Evolutionary conservation across 2,113 vertebrate species (phyloP).

Genomic region (Neodon shergylaensis): DNA sequence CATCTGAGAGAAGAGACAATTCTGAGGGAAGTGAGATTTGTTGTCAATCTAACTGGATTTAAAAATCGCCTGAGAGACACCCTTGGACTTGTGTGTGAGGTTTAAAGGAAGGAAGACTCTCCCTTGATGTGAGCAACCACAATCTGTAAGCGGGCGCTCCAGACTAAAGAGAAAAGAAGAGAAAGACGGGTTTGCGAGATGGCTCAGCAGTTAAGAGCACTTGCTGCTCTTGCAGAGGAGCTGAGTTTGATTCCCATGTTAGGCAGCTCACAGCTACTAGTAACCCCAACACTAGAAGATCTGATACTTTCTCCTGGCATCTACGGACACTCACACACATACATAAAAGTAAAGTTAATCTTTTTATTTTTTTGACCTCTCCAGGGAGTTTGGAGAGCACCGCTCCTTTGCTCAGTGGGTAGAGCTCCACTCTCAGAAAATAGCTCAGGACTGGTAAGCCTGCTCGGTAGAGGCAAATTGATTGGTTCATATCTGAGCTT

Average conservation of each 20-base stretch:
- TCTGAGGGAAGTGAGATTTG: not conserved
- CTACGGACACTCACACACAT: not conserved
- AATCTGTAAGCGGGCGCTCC: not conserved
- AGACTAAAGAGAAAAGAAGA: not conserved
- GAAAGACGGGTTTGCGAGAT: not conserved
- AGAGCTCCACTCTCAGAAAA: not conserved
- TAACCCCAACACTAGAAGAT: not conserved
- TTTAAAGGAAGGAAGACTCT: not conserved
- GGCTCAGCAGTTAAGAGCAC: not conserved
- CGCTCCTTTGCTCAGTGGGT: not conserved
- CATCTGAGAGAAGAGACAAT: not conserved
- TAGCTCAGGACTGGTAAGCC: not conserved
- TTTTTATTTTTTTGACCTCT: not conserved
- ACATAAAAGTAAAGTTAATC: not conserved
- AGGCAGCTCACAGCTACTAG: not conserved
- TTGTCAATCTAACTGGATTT: not conserved
- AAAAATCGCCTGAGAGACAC: not conserved
- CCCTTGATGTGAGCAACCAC: not conserved
- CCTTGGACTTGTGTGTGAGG: not conserved
- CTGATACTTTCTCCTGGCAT: not conserved
- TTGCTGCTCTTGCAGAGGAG: not conserved
- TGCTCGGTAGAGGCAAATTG: not conserved
- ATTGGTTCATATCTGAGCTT: constrained; percentile 28
- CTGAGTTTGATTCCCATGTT: no score
- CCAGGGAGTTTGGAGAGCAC: not conserved